Conservation (phyloP, 2,113 vertebrate species). For the Podilymbus podiceps region DNA sequence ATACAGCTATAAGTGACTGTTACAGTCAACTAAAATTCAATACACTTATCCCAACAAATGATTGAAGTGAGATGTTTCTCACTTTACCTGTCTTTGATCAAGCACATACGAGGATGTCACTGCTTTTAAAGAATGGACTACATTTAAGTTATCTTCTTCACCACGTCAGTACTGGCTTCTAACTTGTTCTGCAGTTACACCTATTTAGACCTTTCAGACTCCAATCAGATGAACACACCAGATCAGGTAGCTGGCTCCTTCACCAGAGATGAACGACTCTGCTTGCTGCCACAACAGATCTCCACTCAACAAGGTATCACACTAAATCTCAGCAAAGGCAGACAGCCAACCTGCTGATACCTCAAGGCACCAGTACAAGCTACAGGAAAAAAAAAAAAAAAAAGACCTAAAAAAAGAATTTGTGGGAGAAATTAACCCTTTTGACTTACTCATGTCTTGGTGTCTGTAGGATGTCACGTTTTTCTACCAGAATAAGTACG, state of each 20-base stretch:
- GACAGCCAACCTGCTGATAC: not conserved
- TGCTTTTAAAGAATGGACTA: not conserved
- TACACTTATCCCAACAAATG: not conserved
- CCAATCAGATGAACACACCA: too few species aligned
- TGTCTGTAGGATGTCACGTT: fast-evolving
- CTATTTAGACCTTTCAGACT: not conserved
- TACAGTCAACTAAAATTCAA: not conserved
- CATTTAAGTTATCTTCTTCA: not conserved
- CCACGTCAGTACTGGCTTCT: not conserved
- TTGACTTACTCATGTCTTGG: fast-evolving
- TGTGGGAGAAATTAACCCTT: not conserved
- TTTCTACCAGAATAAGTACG: not conserved
- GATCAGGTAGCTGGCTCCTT: not conserved
- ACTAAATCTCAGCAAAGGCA: not conserved
- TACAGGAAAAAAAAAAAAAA: not conserved
- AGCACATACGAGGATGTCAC: not conserved
- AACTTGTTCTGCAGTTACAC: not conserved
- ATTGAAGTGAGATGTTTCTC: not conserved
- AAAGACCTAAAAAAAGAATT: not conserved
- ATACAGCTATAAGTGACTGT: not conserved
- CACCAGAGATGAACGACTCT: not conserved
- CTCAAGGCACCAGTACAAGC: not conserved
- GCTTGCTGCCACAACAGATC: not conserved
- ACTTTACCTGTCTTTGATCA: not conserved
- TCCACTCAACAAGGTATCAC: not conserved